phyloP scores from a whole-genome alignment of 2,888 invertebrate genomes.

The Hypercompe scribonia region DNA sequence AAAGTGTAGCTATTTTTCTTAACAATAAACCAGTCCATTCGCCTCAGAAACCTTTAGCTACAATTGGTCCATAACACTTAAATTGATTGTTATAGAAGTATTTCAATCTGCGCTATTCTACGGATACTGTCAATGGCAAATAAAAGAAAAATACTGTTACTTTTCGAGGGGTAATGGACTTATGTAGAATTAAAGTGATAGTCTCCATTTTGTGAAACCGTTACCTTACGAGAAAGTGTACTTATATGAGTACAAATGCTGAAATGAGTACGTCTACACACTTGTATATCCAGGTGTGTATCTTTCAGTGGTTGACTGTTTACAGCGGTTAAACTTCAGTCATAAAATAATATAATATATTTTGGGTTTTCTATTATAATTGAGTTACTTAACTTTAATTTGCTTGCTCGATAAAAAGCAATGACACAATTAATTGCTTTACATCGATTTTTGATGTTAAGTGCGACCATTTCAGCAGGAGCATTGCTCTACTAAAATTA shows the following conservation, averaged over 20 bases:
- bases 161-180: neutral
- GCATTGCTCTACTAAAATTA: neutral
- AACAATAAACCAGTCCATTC: neutral
- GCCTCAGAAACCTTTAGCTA: neutral
- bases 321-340: too few species aligned
- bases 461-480: too few species aligned
- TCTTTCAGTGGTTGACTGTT: too few species aligned
- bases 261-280: neutral
- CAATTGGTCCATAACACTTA: slow-evolving; percentile 7
- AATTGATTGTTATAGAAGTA: slow-evolving; percentile 8
- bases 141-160: neutral
- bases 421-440: neutral
- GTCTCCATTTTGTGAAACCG: too few species aligned
- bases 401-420: neutral
- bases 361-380: too few species aligned
- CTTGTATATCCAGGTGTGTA: neutral
- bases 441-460: too few species aligned
- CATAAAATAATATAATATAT: too few species aligned
- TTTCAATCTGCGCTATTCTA: slow-evolving; percentile 5
- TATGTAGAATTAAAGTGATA: neutral
- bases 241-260: neutral
- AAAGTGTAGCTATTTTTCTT: neutral
- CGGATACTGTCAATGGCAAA: neutral
- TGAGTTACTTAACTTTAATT: too few species aligned
- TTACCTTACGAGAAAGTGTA: too few species aligned